Evolutionary conservation across 2,113 vertebrate genomes (phyloP).

Genomic region (Tonatia bakeri): DNA sequence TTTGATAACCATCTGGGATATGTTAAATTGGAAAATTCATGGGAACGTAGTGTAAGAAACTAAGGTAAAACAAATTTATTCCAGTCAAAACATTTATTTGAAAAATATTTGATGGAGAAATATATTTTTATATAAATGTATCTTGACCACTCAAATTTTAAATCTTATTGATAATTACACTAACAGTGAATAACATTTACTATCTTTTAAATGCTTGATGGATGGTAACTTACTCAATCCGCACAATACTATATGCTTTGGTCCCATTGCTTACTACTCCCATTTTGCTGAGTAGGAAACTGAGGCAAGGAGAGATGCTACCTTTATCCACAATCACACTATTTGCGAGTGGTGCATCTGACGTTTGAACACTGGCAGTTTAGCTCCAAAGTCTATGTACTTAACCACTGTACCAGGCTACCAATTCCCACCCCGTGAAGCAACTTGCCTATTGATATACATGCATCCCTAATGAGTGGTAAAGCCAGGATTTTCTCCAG

Average conservation of each 20-base stretch:
- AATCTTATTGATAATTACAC: not conserved
- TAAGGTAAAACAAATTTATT: slow-evolving; percentile 28
- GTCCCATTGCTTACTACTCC: not conserved
- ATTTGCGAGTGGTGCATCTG: not conserved
- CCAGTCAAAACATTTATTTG: not conserved
- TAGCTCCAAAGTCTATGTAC: not conserved
- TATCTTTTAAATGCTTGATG: not conserved
- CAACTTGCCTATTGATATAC: not conserved
- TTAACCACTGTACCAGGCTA: not conserved
- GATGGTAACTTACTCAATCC: not conserved
- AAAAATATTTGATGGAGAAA: slow-evolving; percentile 30
- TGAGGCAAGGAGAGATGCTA: not conserved
- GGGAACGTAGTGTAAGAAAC: not conserved
- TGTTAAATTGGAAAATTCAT: not conserved
- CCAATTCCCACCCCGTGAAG: not conserved
- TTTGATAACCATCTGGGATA: not conserved
- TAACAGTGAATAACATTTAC: not conserved
- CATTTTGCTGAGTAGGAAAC: not conserved
- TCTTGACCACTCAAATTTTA: not conserved
- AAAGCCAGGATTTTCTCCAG: not conserved
- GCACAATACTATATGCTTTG: not conserved
- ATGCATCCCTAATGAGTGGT: not conserved
- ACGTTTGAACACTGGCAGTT: not conserved
- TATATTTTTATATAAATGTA: not conserved
- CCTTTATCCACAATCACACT: not conserved